Evolutionary conservation across 1,140 invertebrate genomes (phyloP).

Genomic region (Hesperophylax magnus): DNA sequence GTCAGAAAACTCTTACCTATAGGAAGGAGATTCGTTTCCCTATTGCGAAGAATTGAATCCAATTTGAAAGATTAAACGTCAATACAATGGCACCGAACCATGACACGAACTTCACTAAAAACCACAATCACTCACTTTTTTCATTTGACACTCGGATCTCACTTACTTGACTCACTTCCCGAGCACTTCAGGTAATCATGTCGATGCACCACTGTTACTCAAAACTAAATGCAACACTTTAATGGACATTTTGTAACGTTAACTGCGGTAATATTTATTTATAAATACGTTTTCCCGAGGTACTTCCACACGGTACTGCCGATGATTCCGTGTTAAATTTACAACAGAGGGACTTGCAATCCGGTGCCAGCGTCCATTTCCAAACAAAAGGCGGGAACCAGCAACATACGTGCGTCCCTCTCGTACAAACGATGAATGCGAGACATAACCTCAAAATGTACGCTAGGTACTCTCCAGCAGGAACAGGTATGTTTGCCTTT

Average conservation of each 20-base stretch:
- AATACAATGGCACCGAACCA: conserved; percentile 11
- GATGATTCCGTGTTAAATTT: conserved; percentile 38
- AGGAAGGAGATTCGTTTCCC: not conserved
- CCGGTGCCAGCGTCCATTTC: conserved; percentile 42
- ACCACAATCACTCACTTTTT: conserved; percentile 32
- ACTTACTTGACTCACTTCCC: conserved; percentile 1
- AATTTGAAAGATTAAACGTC: conserved; percentile 17
- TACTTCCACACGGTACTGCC: conserved; percentile 32
- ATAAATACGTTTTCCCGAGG: conserved; percentile 30
- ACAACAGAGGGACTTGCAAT: conserved; percentile 36
- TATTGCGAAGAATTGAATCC: not conserved
- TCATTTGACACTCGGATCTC: conserved; percentile 25
- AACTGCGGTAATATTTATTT: not conserved
- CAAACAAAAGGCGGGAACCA: conserved; percentile 29
- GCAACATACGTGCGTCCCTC: conserved; percentile 34
- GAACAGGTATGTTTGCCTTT: conserved; percentile 49
- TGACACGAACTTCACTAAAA: conserved; percentile 10
- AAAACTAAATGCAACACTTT: conserved; percentile 2
- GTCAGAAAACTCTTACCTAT: conserved; percentile 10
- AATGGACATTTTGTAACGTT: not conserved
- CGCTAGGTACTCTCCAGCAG: not conserved
- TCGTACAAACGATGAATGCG: conserved; percentile 26
- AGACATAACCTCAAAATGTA: conserved; percentile 47
- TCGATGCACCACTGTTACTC: not conserved
- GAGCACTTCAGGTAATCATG: not conserved